phyloP scores from a whole-genome alignment of 35 echinoderm and acorn worm species.

The Stichopus chloronotus region DNA sequence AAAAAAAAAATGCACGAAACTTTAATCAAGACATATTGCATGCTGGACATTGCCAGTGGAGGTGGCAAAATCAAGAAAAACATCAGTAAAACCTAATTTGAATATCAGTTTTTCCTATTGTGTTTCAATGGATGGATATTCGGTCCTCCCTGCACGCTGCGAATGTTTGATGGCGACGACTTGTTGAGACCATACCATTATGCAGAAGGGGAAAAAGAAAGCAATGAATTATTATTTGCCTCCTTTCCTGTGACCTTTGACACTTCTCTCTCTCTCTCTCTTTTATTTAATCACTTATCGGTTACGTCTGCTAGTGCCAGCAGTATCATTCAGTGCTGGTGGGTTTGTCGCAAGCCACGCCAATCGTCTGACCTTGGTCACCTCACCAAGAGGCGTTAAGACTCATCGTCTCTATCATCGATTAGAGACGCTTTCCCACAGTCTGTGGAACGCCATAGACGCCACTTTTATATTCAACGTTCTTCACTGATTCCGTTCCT shows the following conservation, averaged over 20 bases:
- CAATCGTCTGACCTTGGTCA: background rate
- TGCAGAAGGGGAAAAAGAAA: background rate
- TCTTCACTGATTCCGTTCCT: background rate
- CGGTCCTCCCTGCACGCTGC: too few relatives aligned
- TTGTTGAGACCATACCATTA: too few relatives aligned
- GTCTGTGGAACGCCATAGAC: background rate
- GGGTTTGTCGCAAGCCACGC: background rate
- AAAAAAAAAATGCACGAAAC: too few relatives aligned
- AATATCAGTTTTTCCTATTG: too few relatives aligned
- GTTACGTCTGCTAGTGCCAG: background rate
- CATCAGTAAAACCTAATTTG: too few relatives aligned
- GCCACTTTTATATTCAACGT: background rate
- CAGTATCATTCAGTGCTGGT: background rate
- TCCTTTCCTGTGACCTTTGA: background rate
- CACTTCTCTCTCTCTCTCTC: background rate
- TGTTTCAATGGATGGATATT: too few relatives aligned
- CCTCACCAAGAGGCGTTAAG: background rate
- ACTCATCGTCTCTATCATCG: background rate
- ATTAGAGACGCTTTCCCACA: background rate
- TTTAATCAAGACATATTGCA: too few relatives aligned
- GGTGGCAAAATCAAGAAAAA: too few relatives aligned
- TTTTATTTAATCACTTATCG: background rate
- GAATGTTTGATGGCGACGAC: too few relatives aligned
- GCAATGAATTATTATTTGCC: background rate
- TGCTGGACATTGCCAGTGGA: too few relatives aligned